Evolutionary conservation across 2,797 vertebrate genomes (phyloP), one percentile per base, ranked within the genome.

Genomic region (Hipposideros larvatus): DNA sequence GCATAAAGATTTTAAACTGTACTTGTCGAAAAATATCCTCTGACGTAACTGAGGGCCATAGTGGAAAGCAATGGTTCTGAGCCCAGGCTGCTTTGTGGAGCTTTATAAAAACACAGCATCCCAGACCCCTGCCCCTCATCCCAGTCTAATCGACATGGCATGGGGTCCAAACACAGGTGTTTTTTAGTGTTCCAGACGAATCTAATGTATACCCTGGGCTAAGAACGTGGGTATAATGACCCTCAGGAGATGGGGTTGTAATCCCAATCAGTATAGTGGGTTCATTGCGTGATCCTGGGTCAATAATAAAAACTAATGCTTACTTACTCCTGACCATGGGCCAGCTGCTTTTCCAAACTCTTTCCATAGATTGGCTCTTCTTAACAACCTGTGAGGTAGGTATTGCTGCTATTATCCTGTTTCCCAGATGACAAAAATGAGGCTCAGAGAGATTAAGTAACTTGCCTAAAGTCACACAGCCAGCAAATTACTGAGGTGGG

Each of bases 151-250:
- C 21, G 26, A 4, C 14, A 59, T 15, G n/a, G 9, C 9, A 0
- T 5, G 41, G 26, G 28, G 43, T 7, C 41, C 82, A 34, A 41
- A 11, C 0, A 9, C 43, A 41, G 59, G 14, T 28, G 26, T 9
- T 34, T 48, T 78, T 43, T 8, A 61, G 41, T 13, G 14, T 59
- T 19, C 6, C 63, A 16, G 55, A 16, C 61, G 87, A 26, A 9
- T n/a, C 14, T 22, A 6, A n/a, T 4, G 0, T 11, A 5, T 13
- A 6, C 6, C 5, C 3, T 71, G 11, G 26, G 28, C 53, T 53
- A 5, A 13, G 19, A 34, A 26, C 26, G 10, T 15, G 22, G 31
- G n/a, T 51, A 31, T 0, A 37, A 24, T 8, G 6, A 28, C 51
- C 43, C n/a, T 73, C 11, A 24, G 85, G 63, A 90, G 46, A 53